These are phyloP conservation scores for Megalops atlanticus DNA, from an alignment of 2,113 vertebrate genomes.

Conservation along the genomic window DNA sequence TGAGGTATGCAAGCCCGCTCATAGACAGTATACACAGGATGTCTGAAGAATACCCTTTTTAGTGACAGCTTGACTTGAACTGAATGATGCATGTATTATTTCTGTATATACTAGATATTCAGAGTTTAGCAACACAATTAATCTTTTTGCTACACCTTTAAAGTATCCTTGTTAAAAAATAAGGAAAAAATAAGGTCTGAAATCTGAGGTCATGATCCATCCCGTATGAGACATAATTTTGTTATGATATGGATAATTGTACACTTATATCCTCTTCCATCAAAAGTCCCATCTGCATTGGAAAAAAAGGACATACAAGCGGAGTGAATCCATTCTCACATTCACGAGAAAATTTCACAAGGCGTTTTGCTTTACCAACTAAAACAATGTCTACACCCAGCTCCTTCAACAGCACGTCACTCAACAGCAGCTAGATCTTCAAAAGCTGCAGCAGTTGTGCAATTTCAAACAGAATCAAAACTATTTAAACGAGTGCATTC, in stretches of 20 bases:
- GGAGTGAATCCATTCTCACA: background rate
- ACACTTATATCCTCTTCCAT: background rate
- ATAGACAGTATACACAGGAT: background rate
- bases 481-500: no score
- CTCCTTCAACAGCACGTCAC: no score
- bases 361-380: background rate
- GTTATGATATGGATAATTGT: background rate
- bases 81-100: background rate
- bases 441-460: no score
- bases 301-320: background rate
- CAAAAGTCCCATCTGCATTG: background rate
- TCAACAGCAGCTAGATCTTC: no score
- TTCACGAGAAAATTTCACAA: background rate
- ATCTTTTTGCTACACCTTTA: background rate
- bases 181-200: no score
- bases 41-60: background rate
- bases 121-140: background rate
- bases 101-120: background rate
- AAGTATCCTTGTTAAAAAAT: no score
- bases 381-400: background rate
- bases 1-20: background rate
- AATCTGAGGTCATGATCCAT: no score
- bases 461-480: no score
- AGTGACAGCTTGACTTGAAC: no score
- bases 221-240: no score